A percentile compares a stretch with the other conserved stretches of the same genome.
phyloP scores from a whole-genome alignment of 92 coral and sea anemone genomes.

The Phenganax subtilis region DNA sequence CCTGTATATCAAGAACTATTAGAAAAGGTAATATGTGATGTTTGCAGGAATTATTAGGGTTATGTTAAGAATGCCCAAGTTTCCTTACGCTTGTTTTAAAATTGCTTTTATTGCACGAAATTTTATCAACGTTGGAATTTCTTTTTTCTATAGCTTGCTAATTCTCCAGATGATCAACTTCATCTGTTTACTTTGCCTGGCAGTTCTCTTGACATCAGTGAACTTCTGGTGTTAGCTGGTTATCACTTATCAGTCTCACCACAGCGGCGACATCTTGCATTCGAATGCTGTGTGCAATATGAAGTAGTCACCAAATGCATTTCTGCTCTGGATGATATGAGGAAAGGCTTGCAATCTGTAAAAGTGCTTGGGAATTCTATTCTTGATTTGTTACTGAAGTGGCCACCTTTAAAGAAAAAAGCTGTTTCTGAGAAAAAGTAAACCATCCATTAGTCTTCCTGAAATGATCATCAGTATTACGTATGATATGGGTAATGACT shows the following conservation, averaged over 20 bases:
- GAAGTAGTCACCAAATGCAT: constrained; percentile 40
- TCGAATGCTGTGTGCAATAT: constrained; percentile 36
- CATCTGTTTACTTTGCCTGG: neutral
- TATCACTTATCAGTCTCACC: constrained; percentile 32
- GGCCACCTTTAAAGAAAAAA: constrained; percentile 18
- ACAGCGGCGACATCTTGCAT: constrained; percentile 29
- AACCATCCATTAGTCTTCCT: neutral
- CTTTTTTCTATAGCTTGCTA: neutral
- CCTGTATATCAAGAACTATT: constrained; percentile 12
- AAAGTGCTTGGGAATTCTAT: constrained; percentile 29
- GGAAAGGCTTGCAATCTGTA: constrained; percentile 41
- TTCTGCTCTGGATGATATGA: constrained; percentile 41
- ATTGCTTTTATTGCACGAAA: no score
- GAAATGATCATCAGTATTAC: neutral
- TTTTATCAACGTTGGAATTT: no score
- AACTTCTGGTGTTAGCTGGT: constrained; percentile 36
- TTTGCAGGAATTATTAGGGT: neutral
- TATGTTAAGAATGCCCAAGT: no score
- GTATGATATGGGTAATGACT: neutral
- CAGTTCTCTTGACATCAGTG: constrained; percentile 24
- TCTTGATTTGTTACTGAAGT: constrained; percentile 29
- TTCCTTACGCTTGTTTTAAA: no score
- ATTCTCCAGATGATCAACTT: constrained; percentile 2
- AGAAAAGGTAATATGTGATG: constrained; percentile 12
- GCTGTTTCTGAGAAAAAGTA: constrained; percentile 29